These are phyloP conservation scores for Volucella zonaria DNA, from an alignment of 2,888 invertebrate species.

Conservation along the genomic window DNA sequence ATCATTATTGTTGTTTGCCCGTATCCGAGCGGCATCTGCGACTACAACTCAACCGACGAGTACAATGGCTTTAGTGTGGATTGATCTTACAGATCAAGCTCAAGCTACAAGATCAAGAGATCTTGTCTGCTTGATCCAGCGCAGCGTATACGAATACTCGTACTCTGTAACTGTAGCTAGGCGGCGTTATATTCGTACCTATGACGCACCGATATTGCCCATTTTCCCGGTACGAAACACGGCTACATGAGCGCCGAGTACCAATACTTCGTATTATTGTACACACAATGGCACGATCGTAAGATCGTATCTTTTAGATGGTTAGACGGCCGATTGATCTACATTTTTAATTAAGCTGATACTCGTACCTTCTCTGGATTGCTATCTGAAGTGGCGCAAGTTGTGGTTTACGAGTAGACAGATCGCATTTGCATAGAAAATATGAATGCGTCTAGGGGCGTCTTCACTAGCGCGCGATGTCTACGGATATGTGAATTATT, in stretches of 20 bases:
- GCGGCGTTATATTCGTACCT: constrained; percentile 28
- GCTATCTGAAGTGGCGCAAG: constrained; percentile 4
- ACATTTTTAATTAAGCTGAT: constrained; percentile 63
- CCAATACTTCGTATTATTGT: too few relatives aligned
- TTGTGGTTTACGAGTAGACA: constrained; percentile 5
- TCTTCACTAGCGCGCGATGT: not conserved
- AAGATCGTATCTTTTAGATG: constrained; percentile 1
- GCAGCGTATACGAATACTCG: too few relatives aligned
- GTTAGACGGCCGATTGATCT: constrained; percentile 61
- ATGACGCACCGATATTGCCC: constrained; percentile 42
- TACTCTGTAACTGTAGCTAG: not conserved
- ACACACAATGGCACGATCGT: too few relatives aligned
- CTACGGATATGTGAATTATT: not conserved
- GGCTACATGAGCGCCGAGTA: too few relatives aligned
- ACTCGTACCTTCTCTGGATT: constrained; percentile 16
- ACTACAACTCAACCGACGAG: not conserved
- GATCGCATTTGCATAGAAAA: constrained; percentile 43
- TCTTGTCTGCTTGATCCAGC: constrained; percentile 17
- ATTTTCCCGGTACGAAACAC: constrained; percentile 26
- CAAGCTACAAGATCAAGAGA: constrained; percentile 56
- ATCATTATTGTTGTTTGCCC: constrained; percentile 29
- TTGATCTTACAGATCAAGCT: constrained; percentile 58
- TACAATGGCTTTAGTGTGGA: constrained; percentile 49
- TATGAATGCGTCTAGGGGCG: constrained; percentile 33
- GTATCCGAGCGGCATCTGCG: constrained; percentile 12